phyloP scores from a whole-genome alignment of 2,888 invertebrate species.

The Drosophila planitibia region DNA sequence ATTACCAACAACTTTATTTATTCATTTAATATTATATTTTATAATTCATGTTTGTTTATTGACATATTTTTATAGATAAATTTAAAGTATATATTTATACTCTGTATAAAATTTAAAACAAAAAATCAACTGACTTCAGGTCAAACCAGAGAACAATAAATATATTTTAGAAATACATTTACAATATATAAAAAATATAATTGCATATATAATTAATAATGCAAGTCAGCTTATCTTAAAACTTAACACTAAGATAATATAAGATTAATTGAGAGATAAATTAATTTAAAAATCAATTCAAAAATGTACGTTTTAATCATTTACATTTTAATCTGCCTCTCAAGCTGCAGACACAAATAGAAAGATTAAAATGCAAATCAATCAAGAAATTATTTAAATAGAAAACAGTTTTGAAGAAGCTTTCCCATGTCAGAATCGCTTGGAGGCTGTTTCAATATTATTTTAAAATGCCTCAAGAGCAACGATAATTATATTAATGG shows the following conservation, averaged over 20 bases:
- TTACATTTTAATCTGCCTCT: not conserved
- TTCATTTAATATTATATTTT: not conserved
- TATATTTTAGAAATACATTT: not conserved
- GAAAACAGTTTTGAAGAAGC: not conserved
- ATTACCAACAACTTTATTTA: not conserved
- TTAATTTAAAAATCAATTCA: not conserved
- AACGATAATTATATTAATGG: not conserved
- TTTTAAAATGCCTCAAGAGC: not conserved
- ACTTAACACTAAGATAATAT: not conserved
- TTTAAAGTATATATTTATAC: too few relatives aligned
- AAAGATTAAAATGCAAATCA: not conserved
- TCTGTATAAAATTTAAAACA: not conserved
- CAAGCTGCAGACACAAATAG: not conserved
- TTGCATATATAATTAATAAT: not conserved
- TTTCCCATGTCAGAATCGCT: not conserved
- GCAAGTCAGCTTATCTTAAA: not conserved
- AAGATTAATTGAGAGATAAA: not conserved
- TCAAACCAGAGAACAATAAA: not conserved
- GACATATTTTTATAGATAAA: not conserved
- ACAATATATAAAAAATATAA: not conserved
- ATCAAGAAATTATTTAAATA: not conserved
- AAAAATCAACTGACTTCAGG: too few relatives aligned
- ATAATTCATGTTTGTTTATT: not conserved
- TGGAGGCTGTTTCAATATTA: not conserved
- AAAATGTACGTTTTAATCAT: not conserved